phyloP scores from a whole-genome alignment of 2,888 invertebrate species.

The Serripes groenlandicus region DNA sequence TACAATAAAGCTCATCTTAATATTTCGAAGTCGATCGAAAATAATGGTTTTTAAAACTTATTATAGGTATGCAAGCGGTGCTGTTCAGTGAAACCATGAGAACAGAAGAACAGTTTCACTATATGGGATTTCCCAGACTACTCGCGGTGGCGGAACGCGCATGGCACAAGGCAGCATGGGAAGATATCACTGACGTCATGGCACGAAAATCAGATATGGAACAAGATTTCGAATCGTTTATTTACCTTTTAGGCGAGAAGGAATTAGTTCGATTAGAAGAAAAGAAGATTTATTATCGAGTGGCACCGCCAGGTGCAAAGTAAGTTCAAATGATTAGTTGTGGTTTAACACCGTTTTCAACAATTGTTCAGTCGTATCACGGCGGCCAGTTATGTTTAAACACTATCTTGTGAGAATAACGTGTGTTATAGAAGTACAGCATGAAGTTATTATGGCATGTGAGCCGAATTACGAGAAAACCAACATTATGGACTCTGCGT shows the following conservation, averaged over 20 bases:
- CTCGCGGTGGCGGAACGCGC: constrained; percentile 82
- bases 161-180: constrained; percentile 84
- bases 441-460: too few relatives aligned
- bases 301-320: constrained; percentile 80
- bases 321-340: constrained; percentile 57
- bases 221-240: constrained; percentile 75
- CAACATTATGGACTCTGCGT: too few relatives aligned
- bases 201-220: constrained; percentile 48
- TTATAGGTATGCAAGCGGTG: constrained; percentile 79
- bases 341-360: too few relatives aligned
- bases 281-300: constrained; percentile 69
- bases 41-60: background rate
- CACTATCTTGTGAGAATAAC: too few relatives aligned
- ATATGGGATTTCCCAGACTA: constrained; percentile 77
- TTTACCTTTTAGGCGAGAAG: constrained; percentile 75
- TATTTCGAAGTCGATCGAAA: too few relatives aligned
- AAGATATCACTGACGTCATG: constrained; percentile 56
- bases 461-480: too few relatives aligned
- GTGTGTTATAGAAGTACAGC: too few relatives aligned
- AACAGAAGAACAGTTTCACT: constrained; percentile 69
- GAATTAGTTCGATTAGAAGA: constrained; percentile 76
- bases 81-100: constrained; percentile 79
- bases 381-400: too few relatives aligned
- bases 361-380: too few relatives aligned
- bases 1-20: too few relatives aligned